phyloP scores from a whole-genome alignment of 2,888 invertebrate species.

The Acleris holmiana region DNA sequence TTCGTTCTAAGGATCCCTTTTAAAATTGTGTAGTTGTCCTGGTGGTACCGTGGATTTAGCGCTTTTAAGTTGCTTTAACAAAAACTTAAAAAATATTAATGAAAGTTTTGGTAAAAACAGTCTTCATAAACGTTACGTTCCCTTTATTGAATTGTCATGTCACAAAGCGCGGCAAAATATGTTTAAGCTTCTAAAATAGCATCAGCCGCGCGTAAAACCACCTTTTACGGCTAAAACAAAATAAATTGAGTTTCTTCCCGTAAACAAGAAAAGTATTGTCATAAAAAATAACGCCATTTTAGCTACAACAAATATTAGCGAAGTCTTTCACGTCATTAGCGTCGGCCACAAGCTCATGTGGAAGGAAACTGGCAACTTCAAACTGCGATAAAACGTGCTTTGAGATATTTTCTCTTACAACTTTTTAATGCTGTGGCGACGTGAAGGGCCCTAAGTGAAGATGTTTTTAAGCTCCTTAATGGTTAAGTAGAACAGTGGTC shows the following conservation, averaged over 20 bases:
- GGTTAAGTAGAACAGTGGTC: constrained; percentile 55
- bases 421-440: constrained; percentile 73
- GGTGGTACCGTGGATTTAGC: constrained; percentile 11
- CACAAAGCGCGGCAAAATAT: no score
- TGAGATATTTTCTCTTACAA: constrained; percentile 64
- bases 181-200: neutral
- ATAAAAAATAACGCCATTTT: constrained; percentile 31
- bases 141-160: neutral
- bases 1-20: constrained; percentile 29
- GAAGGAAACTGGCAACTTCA: constrained; percentile 65
- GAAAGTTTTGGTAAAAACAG: constrained; percentile 3
- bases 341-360: constrained; percentile 67
- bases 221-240: constrained; percentile 19
- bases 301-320: constrained; percentile 34
- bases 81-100: constrained; percentile 22
- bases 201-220: constrained; percentile 18
- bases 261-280: constrained; percentile 30
- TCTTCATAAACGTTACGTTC: neutral
- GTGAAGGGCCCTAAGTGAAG: constrained; percentile 63
- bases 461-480: constrained; percentile 66
- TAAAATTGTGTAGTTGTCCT: constrained; percentile 34
- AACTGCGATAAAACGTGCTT: constrained; percentile 78
- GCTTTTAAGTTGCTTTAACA: constrained; percentile 21
- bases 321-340: constrained; percentile 63
- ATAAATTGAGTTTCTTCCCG: constrained; percentile 26